Evolutionary conservation across 2,888 invertebrate species (phyloP).

Genomic region (Lissocephala sabroskyi): DNA sequence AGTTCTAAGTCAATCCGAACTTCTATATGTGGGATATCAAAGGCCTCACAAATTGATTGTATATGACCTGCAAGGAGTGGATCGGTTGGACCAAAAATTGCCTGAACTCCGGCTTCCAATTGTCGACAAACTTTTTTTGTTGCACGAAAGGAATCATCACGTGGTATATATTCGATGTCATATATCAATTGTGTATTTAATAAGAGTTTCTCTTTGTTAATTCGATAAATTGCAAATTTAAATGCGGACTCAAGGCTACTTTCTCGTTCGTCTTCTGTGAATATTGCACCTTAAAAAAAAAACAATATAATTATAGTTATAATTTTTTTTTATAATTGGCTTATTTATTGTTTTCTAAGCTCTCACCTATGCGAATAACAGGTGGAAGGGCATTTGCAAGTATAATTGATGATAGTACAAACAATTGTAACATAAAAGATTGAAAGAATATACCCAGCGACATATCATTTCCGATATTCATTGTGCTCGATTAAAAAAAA

Average conservation of each 20-base stretch:
- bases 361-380: conserved; percentile 79
- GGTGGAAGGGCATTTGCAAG: conserved; percentile 75
- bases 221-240: conserved; percentile 94
- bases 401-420: conserved; percentile 31
- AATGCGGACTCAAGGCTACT: conserved; percentile 92
- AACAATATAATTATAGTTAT: not conserved
- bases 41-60: conserved; percentile 89
- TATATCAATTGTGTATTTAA: conserved; percentile 92
- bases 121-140: conserved; percentile 83
- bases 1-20: conserved; percentile 79
- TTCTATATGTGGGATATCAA: conserved; percentile 93
- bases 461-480: no score
- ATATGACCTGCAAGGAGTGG: conserved; percentile 87
- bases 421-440: conserved; percentile 4
- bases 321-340: not conserved
- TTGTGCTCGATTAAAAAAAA: no score
- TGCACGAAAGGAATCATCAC: conserved; percentile 91
- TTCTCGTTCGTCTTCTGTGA: conserved; percentile 90
- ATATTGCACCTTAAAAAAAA: conserved; percentile 83
- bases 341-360: no score
- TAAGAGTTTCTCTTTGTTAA: conserved; percentile 90
- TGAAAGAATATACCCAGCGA: not conserved
- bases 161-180: conserved; percentile 91
- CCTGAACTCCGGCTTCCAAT: conserved; percentile 86
- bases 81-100: conserved; percentile 82